Percentiles rank a stretch among this genome's conserved stretches.
Evolutionary conservation across 2,797 vertebrate species (phyloP).

Genomic region (Cottoperca gobio): DNA sequence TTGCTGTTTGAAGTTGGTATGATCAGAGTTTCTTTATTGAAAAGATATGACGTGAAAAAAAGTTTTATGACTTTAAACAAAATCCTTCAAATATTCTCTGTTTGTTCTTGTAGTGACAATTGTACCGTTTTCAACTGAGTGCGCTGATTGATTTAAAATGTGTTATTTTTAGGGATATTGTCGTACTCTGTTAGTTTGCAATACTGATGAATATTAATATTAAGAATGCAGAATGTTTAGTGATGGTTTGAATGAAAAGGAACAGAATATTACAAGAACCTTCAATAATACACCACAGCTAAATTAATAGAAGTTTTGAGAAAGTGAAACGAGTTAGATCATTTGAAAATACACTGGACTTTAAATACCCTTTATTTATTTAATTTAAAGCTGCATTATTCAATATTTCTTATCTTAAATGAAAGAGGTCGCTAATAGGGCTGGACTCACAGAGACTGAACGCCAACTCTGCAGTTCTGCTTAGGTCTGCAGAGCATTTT

Average conservation of each 20-base stretch:
- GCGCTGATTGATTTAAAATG: conserved; percentile 3
- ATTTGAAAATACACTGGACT: background rate
- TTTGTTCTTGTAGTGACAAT: background rate
- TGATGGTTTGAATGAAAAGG: background rate
- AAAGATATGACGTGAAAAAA: conserved; percentile 15
- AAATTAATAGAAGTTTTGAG: background rate
- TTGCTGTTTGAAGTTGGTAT: conserved; percentile 4
- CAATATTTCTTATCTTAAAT: no score
- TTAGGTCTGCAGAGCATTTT: no score
- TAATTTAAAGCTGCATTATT: background rate
- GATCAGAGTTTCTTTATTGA: conserved; percentile 31
- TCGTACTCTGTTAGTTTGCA: background rate
- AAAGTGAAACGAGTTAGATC: background rate
- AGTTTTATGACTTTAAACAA: conserved; percentile 16
- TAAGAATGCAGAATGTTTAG: background rate
- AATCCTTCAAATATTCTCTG: background rate
- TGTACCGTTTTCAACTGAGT: conserved; percentile 7
- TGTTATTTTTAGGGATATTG: background rate
- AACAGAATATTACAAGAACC: background rate
- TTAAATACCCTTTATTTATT: background rate
- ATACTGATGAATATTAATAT: conserved; percentile 11
- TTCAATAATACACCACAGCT: background rate
- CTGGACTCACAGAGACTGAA: no score
- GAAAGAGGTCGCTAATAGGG: background rate
- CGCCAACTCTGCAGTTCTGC: no score